Percentiles rank a stretch among this genome's conserved stretches.
Conservation (phyloP, 2,888 invertebrate genomes). For the Noctua pronuba region DNA sequence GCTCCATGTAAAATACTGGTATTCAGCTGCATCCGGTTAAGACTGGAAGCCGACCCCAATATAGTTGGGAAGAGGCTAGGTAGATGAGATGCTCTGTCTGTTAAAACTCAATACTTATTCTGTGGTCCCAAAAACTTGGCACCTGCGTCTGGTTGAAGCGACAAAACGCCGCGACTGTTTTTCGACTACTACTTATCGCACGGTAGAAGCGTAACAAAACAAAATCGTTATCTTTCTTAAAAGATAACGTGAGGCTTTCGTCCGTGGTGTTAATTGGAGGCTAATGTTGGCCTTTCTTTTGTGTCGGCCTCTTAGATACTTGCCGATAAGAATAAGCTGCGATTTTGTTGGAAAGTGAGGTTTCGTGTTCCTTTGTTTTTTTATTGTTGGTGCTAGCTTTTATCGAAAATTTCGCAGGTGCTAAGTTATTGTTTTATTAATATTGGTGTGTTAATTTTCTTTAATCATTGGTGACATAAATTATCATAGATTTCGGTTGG, state of each 20-base stretch:
- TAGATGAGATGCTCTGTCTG: background rate
- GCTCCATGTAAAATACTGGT: no score
- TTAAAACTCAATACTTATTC: conserved; percentile 53
- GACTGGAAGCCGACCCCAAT: no score
- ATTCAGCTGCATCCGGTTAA: no score
- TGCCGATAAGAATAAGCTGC: conserved; percentile 70
- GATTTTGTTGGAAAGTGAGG: conserved; percentile 57
- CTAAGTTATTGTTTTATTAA: conserved; percentile 29
- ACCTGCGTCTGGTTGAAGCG: conserved; percentile 81
- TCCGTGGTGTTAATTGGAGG: conserved; percentile 83
- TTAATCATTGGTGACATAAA: background rate
- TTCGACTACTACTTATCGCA: conserved; percentile 70
- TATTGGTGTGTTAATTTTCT: conserved; percentile 26
- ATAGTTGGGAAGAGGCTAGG: no score
- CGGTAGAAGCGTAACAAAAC: conserved; percentile 80
- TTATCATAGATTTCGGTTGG: background rate
- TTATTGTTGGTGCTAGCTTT: conserved; percentile 8
- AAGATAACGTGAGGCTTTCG: conserved; percentile 75
- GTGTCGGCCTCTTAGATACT: conserved; percentile 66
- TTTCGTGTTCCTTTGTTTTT: conserved; percentile 49
- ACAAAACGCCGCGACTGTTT: conserved; percentile 76
- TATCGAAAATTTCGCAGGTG: conserved; percentile 46
- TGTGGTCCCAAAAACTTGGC: conserved; percentile 67
- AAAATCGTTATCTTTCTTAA: conserved; percentile 77
- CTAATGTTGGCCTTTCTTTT: conserved; percentile 74